These are phyloP conservation scores for Drosophila siamana DNA, from an alignment of 2,888 invertebrate species.

Conservation along the genomic window DNA sequence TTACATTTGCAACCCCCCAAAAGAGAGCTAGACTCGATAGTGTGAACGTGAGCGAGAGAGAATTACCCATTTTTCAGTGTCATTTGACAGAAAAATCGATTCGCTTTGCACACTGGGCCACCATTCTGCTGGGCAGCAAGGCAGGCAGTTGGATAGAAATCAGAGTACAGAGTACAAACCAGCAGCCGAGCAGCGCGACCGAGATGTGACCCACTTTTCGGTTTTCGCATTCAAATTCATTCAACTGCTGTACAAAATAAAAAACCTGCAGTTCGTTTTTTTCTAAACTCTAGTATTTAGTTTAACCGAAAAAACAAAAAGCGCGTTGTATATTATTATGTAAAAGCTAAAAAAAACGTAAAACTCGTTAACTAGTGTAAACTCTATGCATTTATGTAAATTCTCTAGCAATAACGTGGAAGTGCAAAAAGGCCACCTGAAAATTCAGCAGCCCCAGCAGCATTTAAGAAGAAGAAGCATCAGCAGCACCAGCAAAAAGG, in stretches of 20 bases:
- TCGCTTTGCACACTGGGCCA: slow-evolving; percentile 77
- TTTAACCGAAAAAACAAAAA: slow-evolving; percentile 25
- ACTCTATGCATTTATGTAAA: slow-evolving; percentile 81
- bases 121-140: slow-evolving; percentile 61
- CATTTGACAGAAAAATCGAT: slow-evolving; percentile 83
- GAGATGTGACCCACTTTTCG: slow-evolving; percentile 84
- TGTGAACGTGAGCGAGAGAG: slow-evolving; percentile 37
- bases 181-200: slow-evolving; percentile 80
- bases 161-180: slow-evolving; percentile 83
- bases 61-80: slow-evolving; percentile 79
- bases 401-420: slow-evolving; percentile 68
- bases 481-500: slow-evolving; percentile 61
- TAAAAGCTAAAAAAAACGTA: slow-evolving; percentile 47
- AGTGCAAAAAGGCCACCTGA: slow-evolving; percentile 73
- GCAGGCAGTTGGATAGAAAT: slow-evolving; percentile 76
- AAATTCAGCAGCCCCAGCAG: slow-evolving; percentile 69
- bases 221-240: slow-evolving; percentile 83
- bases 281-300: slow-evolving; percentile 73
- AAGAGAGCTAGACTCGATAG: slow-evolving; percentile 2
- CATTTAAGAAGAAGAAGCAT: slow-evolving; percentile 60
- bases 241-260: slow-evolving; percentile 74
- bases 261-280: slow-evolving; percentile 58
- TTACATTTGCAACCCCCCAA: slow-evolving; percentile 65
- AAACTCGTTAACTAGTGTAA: slow-evolving; percentile 68
- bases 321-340: slow-evolving; percentile 69